phyloP scores from a whole-genome alignment of 92 coral and sea anemone genomes.

The Actinostola sp. region DNA sequence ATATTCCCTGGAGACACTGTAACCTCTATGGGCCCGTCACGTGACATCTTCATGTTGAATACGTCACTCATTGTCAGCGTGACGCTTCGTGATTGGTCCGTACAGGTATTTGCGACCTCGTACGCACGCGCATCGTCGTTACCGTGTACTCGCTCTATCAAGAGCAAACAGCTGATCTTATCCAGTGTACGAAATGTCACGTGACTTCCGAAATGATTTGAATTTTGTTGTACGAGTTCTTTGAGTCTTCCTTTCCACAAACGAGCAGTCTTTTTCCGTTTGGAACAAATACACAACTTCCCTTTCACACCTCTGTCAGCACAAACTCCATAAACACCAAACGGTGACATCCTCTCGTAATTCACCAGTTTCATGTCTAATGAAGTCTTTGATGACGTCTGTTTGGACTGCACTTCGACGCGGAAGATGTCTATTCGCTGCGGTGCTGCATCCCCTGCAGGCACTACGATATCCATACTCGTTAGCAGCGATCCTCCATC shows the following conservation, averaged over 20 bases:
- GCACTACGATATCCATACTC: conserved; percentile 52
- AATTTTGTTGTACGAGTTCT: conserved; percentile 4
- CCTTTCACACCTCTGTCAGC: conserved; percentile 73
- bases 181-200: conserved; percentile 19
- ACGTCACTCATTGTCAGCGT: conserved; percentile 24
- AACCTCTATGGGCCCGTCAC: conserved; percentile 51
- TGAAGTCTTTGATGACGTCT: conserved; percentile 41
- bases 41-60: conserved; percentile 57
- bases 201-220: conserved; percentile 11
- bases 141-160: conserved; percentile 60
- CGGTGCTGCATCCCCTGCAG: conserved; percentile 35
- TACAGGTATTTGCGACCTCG: conserved; percentile 68
- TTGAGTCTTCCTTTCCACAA: conserved; percentile 9
- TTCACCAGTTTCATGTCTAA: conserved; percentile 65
- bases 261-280: background rate
- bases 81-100: conserved; percentile 17
- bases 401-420: conserved; percentile 59
- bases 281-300: conserved; percentile 80
- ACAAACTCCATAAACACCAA: conserved; percentile 69
- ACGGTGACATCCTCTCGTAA: conserved; percentile 73
- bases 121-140: conserved; percentile 46
- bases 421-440: conserved; percentile 64
- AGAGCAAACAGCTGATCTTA: conserved; percentile 42
- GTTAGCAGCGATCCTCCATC: conserved; percentile 59
- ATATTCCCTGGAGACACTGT: conserved; percentile 54